Conservation (phyloP, 2,888 invertebrate species). For the Oligia fasciuncula region DNA sequence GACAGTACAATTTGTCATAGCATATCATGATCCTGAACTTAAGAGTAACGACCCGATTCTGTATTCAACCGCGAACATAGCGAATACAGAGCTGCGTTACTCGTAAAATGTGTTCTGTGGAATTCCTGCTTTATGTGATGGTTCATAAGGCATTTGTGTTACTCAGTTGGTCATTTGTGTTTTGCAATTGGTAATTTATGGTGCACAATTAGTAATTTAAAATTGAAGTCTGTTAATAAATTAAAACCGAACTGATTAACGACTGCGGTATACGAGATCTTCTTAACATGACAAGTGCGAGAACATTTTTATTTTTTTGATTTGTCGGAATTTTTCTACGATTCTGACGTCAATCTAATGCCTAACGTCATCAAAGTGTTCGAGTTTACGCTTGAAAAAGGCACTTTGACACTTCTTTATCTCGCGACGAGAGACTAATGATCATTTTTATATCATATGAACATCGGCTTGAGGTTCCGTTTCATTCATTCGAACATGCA, state of each 20-base stretch:
- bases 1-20: conserved; percentile 53
- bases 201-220: not conserved
- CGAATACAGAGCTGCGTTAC: conserved; percentile 13
- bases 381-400: too few species aligned
- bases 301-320: not conserved
- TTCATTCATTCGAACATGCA: not conserved
- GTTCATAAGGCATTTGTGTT: conserved; percentile 10
- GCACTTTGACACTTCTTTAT: too few species aligned
- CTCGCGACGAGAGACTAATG: too few species aligned
- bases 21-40: conserved; percentile 61
- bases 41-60: conserved; percentile 53
- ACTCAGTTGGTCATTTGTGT: not conserved
- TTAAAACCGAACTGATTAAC: not conserved
- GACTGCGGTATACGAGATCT: not conserved
- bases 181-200: not conserved
- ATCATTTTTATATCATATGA: not conserved
- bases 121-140: conserved; percentile 27
- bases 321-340: not conserved
- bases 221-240: not conserved
- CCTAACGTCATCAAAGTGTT: not conserved
- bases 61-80: conserved; percentile 42
- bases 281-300: not conserved
- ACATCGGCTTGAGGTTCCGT: not conserved
- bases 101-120: conserved; percentile 24
- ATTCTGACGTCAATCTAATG: not conserved